Conservation (phyloP, 2,888 invertebrate species). For the Campoplex nolae region DNA sequence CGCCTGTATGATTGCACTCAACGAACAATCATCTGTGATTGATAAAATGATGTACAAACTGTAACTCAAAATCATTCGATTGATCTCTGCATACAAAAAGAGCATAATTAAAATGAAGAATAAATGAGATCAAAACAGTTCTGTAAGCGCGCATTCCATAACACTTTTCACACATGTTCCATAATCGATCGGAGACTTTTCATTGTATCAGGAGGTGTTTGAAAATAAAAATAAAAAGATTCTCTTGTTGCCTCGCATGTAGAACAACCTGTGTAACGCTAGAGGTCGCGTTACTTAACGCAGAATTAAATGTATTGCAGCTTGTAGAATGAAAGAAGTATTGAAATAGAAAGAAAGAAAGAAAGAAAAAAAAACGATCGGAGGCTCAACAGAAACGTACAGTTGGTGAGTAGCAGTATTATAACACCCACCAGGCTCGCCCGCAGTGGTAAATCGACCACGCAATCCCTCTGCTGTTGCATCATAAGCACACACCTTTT, state of each 20-base stretch:
- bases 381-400: slow-evolving; percentile 40
- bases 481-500: slow-evolving; percentile 58
- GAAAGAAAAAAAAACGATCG: no score
- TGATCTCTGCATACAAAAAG: background rate
- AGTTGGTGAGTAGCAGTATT: slow-evolving; percentile 62
- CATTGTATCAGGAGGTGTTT: slow-evolving; percentile 10
- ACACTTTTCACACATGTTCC: slow-evolving; percentile 34
- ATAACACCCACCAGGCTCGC: slow-evolving; percentile 71
- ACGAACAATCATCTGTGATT: background rate
- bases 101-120: slow-evolving; percentile 12
- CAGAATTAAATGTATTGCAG: slow-evolving; percentile 53
- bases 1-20: background rate
- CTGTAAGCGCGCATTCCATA: slow-evolving; percentile 35
- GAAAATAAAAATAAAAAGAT: slow-evolving; percentile 25
- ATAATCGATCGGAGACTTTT: slow-evolving; percentile 38
- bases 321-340: slow-evolving; percentile 33
- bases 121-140: slow-evolving; percentile 39
- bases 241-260: slow-evolving; percentile 15
- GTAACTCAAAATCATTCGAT: background rate
- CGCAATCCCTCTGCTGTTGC: slow-evolving; percentile 68
- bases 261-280: slow-evolving; percentile 47
- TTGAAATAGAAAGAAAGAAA: background rate
- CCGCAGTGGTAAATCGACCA: slow-evolving; percentile 67
- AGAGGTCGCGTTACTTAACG: slow-evolving; percentile 64
- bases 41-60: background rate